Evolutionary conservation across 2,797 vertebrate genomes (phyloP).

Genomic region (Sebastes diploproa): DNA sequence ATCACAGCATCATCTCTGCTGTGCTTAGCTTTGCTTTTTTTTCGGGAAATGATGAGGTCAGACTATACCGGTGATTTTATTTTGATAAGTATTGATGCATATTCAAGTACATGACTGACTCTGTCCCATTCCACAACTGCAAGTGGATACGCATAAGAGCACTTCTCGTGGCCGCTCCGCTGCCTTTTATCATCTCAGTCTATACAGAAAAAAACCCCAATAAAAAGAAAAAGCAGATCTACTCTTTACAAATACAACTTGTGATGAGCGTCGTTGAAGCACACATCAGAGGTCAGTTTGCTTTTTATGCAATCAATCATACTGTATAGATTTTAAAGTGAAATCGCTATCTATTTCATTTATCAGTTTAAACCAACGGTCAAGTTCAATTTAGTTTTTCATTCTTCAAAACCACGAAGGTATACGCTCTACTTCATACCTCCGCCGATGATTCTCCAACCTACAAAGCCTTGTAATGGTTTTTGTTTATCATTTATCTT

Average conservation of each 20-base stretch:
- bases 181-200: neutral
- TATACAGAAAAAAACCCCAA: neutral
- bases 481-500: neutral
- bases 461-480: neutral
- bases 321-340: neutral
- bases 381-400: conserved; percentile 5
- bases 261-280: neutral
- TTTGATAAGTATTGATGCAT: neutral
- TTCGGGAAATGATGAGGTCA: neutral
- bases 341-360: neutral
- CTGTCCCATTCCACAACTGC: neutral
- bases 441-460: neutral
- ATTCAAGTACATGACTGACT: neutral
- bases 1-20: neutral
- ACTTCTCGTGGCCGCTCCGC: neutral
- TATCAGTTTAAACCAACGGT: conserved; percentile 14
- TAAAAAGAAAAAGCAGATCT: neutral
- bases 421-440: neutral
- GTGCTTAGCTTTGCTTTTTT: neutral
- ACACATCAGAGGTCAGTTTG: neutral
- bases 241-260: neutral
- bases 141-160: neutral
- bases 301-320: conserved; percentile 1
- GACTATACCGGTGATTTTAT: neutral
- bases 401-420: conserved; percentile 23